Evolutionary conservation across 2,797 vertebrate genomes (phyloP), one percentile per base, ranked within the genome.

Genomic region (Uromys caudimaculatus): DNA sequence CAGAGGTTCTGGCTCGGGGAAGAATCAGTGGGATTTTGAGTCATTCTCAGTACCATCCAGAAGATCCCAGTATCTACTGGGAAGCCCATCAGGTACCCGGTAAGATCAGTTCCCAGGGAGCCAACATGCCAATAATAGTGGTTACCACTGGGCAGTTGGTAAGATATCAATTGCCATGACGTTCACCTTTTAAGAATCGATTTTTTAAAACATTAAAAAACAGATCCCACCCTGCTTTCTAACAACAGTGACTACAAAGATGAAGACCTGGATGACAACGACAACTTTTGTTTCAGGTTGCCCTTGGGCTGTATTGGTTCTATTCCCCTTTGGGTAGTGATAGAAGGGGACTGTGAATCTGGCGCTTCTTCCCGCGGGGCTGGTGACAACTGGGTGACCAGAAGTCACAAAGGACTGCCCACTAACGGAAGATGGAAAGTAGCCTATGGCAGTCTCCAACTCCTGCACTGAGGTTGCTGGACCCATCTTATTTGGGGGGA

Each of bases 1-100:
- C 38, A 82, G 50, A 17, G 73, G 9, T 12, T 76, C 73, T 71
- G 64, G 5, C 44, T 58, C 10, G 19, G 24, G 13, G 38, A 84
- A 41, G n/a, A 32, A 4, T 35, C 1, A 35, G 52, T 54, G 10
- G 5, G 0, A 0, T 38, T 35, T 35, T 3, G 35, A 8, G 19
- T 82, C 75, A 8, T 90, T 41, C 35, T 82, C 21, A 16, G 83
- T n/a, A 9, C 12, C 11, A 6, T 0, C 1, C 23, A 91, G 44
- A 69, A 50, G 38, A 92, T 58, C 56, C 35, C 3, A 10, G 2
- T 23, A 76, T 35, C 73, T 3, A 13, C 0, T 4, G 27, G 29
- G 52, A 91, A 58, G 12, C 3, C 23, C 35, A 29, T 0, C 3
- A 19, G 17, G 23, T 27, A 27, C 2, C 6, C 50, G 1, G 21